Evolutionary conservation across 2,888 invertebrate species (phyloP), one percentile per base, ranked within the genome.

Genomic region (Itoplectis maculator): DNA sequence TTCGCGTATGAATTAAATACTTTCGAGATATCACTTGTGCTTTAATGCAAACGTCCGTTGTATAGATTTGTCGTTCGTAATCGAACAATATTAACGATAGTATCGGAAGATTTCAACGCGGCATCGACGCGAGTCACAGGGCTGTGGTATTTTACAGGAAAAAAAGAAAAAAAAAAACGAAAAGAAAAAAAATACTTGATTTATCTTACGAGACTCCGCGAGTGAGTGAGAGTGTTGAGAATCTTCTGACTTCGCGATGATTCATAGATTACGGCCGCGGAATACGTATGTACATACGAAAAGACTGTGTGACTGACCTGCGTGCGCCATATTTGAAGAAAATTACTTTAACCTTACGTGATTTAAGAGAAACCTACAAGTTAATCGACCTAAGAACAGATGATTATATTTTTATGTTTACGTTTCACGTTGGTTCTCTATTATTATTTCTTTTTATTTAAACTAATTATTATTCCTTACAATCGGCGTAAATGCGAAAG

Each of bases 111-210:
- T 61, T 37, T 61, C 61, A 35, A 9, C 15, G 2, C 20, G 11
- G 23, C 20, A 23, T 23, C 11, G 13, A 63, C 42, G 45, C 63
- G 23, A 45, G n/a, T 63, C 63, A 40, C 18, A 63, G 11, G 63
- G 63, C 42, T 63, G 63, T 63, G 63, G 42, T 63, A 61, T 61
- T 61, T 61, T 61, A 61, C 40, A 42, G 20, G 42, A 20, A 23
- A 42, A 45, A 11, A 18, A 11, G 40, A 61, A 8, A 13, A 9
- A 20, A 37, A 35, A 7, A 15, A 59, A 29, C 29, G n/a, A 15
- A 35, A 40, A 61, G 6, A 40, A 61, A 61, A 40, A 40, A 11
- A 11, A 9, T 11, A 51, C 51, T 45, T 45, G 45, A 45, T 45
- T 51, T 9, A 51, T 20, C 18, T 8, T 18, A 20, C 20, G 5